Percentiles rank a stretch among this genome's conserved stretches.
Conservation (phyloP, 2,888 invertebrate genomes). For the Cephus nigrinus region DNA sequence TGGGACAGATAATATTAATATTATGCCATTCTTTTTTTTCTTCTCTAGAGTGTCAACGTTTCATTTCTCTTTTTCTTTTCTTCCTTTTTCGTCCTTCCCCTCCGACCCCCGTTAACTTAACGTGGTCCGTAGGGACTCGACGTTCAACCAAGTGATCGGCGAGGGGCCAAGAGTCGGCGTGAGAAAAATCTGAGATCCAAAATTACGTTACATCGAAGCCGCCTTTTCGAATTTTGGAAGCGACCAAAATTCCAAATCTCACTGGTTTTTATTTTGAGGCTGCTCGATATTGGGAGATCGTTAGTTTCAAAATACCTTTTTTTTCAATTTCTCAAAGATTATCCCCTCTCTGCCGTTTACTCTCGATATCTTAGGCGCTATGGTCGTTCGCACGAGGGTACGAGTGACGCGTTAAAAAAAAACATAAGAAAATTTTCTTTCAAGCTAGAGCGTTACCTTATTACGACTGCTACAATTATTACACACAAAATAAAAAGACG, state of each 20-base stretch:
- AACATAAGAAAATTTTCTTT: not conserved
- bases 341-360: not conserved
- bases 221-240: not conserved
- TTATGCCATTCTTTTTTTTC: conserved; percentile 32
- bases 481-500: not conserved
- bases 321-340: not conserved
- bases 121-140: not conserved
- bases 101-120: not conserved
- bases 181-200: conserved; percentile 33
- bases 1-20: conserved; percentile 51
- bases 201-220: conserved; percentile 26
- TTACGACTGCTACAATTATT: not conserved
- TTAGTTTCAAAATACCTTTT: not conserved
- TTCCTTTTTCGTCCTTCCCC: conserved; percentile 2
- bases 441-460: not conserved
- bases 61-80: conserved; percentile 15
- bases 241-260: not conserved
- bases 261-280: not conserved
- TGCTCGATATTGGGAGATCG: not conserved
- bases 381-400: not conserved
- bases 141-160: conserved; percentile 18
- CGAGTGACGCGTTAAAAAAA: not conserved
- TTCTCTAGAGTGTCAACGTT: conserved; percentile 36
- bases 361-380: not conserved
- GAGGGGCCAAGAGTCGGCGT: conserved; percentile 31